Conservation (phyloP, 2,888 invertebrate genomes). For the Agonum fuliginosum region DNA sequence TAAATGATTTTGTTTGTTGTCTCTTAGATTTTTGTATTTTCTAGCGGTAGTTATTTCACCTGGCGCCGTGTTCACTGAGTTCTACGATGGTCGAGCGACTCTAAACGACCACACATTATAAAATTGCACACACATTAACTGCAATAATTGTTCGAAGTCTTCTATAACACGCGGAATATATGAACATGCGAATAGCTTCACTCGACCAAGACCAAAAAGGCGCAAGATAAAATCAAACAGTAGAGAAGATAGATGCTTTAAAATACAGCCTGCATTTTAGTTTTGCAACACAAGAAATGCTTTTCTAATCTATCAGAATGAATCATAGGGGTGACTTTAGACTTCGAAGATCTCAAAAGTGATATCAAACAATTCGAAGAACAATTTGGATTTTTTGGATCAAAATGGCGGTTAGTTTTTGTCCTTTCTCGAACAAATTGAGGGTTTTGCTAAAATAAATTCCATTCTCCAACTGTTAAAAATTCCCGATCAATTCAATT, state of each 20-base stretch:
- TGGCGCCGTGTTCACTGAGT: slow-evolving; percentile 1
- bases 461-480: slow-evolving; percentile 23
- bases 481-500: slow-evolving; percentile 49
- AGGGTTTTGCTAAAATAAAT: slow-evolving; percentile 9
- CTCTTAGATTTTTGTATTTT: background rate
- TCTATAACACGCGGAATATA: slow-evolving; percentile 25
- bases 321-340: background rate
- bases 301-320: background rate
- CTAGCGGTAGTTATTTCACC: background rate
- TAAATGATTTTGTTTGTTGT: too few species aligned
- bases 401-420: slow-evolving; percentile 30
- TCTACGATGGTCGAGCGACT: slow-evolving; percentile 9
- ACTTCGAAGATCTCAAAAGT: background rate
- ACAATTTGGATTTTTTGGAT: background rate
- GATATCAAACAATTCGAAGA: too few species aligned
- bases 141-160: slow-evolving; percentile 57
- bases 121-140: slow-evolving; percentile 61
- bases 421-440: slow-evolving; percentile 29
- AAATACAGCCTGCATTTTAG: background rate
- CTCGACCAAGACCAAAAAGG: background rate
- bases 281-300: background rate
- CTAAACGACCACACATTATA: slow-evolving; percentile 47
- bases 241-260: background rate
- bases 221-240: too few species aligned
- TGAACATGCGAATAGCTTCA: slow-evolving; percentile 21